Evolutionary conservation across 2,113 vertebrate genomes (phyloP).

Genomic region (Caranx melampygus): DNA sequence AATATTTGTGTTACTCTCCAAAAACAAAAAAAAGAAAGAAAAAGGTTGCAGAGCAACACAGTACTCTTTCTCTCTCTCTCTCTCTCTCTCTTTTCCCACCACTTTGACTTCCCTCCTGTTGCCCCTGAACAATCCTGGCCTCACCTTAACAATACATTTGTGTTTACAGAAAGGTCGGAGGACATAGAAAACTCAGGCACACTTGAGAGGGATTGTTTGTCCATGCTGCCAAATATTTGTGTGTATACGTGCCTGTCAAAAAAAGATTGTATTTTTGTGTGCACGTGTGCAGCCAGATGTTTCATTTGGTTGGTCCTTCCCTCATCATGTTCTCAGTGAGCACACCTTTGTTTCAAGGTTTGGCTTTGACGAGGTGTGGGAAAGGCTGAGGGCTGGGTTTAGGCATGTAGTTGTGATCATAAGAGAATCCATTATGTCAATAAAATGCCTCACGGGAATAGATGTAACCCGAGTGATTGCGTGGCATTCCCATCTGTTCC

Average conservation of each 20-base stretch:
- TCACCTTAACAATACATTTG: conserved; percentile 18
- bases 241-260: neutral
- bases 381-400: neutral
- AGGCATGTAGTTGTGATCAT: conserved; percentile 4
- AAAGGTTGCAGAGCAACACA: neutral
- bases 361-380: neutral
- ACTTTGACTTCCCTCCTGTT: neutral
- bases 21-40: neutral
- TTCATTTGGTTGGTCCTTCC: neutral
- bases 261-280: neutral
- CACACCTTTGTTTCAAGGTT: neutral
- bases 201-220: neutral
- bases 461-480: neutral
- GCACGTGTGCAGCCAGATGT: neutral
- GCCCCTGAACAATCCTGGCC: neutral
- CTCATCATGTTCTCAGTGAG: neutral
- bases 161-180: conserved; percentile 14
- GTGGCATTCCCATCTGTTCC: neutral
- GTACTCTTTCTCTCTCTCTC: neutral
- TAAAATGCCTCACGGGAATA: neutral
- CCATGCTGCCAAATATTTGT: neutral
- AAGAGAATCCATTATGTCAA: neutral
- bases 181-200: conserved; percentile 16
- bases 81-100: neutral
- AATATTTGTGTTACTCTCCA: conserved; percentile 11